These are phyloP conservation scores for Prorops nasuta DNA, from an alignment of 1,140 invertebrate species.

Conservation along the genomic window DNA sequence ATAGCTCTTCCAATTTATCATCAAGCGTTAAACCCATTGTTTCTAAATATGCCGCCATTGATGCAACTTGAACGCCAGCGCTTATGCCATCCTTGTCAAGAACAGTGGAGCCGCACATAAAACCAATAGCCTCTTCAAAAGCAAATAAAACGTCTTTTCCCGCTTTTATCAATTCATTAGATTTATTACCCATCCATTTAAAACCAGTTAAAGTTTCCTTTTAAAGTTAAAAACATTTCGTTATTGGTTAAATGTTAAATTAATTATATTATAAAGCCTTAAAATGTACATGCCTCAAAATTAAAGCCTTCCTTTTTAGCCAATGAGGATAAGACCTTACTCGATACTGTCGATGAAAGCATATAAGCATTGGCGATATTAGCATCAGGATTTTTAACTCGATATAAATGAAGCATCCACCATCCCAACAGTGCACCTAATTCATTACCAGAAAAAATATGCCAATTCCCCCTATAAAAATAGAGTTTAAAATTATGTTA, in stretches of 20 bases:
- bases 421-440: conserved; percentile 92
- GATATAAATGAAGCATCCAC: conserved; percentile 78
- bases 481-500: conserved; percentile 3
- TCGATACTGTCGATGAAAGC: conserved; percentile 94
- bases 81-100: conserved; percentile 96
- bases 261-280: background rate
- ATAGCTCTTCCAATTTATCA: conserved; percentile 80
- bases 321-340: conserved; percentile 90
- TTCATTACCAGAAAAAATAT: conserved; percentile 95
- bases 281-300: conserved; percentile 63
- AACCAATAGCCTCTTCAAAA: conserved; percentile 94
- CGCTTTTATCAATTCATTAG: conserved; percentile 68
- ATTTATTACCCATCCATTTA: conserved; percentile 98
- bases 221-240: conserved; percentile 12
- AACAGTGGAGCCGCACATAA: conserved; percentile 86
- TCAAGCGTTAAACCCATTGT: conserved; percentile 65
- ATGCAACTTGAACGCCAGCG: conserved; percentile 76
- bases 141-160: conserved; percentile 85
- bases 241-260: background rate
- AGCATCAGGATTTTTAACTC: conserved; percentile 51
- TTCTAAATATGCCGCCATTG: conserved; percentile 76
- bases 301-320: conserved; percentile 78
- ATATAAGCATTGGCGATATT: conserved; percentile 69
- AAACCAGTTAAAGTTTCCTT: conserved; percentile 98
- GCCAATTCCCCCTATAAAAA: conserved; percentile 71